Conservation (phyloP, 2,888 invertebrate species). For the Ormyrus rosae region DNA sequence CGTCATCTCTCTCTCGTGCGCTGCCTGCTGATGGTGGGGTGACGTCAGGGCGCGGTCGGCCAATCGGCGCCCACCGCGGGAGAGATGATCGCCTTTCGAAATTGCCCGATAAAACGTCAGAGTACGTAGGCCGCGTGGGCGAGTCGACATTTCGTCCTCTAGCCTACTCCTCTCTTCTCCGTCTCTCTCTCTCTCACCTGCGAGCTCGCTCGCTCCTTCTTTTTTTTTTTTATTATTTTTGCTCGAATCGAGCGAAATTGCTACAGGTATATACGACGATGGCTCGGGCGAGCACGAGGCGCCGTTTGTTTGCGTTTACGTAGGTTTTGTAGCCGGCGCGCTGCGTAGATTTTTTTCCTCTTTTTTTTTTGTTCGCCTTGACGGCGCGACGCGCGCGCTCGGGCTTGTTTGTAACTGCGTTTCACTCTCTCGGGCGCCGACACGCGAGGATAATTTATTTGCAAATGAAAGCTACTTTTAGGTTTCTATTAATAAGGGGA, state of each 20-base stretch:
- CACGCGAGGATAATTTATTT: not conserved
- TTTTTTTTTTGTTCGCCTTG: too few species aligned
- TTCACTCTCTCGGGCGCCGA: not conserved
- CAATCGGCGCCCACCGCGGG: conserved; percentile 39
- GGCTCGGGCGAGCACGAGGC: conserved; percentile 11
- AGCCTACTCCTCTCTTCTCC: not conserved
- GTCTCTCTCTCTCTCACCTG: not conserved
- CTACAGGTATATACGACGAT: conserved; percentile 13
- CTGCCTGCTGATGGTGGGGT: conserved; percentile 4
- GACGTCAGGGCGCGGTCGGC: conserved; percentile 36
- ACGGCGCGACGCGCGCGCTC: too few species aligned
- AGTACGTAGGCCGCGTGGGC: conserved; percentile 9
- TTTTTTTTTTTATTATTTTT: not conserved
- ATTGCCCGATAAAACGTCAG: conserved; percentile 36
- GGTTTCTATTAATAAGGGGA: too few species aligned
- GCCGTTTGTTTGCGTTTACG: not conserved
- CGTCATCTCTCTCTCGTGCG: too few species aligned
- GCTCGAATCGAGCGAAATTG: not conserved
- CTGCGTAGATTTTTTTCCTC: not conserved
- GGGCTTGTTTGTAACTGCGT: too few species aligned
- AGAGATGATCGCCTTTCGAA: conserved; percentile 45
- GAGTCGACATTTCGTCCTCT: conserved; percentile 35
- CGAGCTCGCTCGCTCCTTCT: not conserved
- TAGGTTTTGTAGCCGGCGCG: not conserved
- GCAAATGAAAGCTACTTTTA: too few species aligned